Evolutionary conservation across 2,113 vertebrate genomes (phyloP), one percentile per base, ranked within the genome.

Genomic region (Sterrhoptilus dennistouni): DNA sequence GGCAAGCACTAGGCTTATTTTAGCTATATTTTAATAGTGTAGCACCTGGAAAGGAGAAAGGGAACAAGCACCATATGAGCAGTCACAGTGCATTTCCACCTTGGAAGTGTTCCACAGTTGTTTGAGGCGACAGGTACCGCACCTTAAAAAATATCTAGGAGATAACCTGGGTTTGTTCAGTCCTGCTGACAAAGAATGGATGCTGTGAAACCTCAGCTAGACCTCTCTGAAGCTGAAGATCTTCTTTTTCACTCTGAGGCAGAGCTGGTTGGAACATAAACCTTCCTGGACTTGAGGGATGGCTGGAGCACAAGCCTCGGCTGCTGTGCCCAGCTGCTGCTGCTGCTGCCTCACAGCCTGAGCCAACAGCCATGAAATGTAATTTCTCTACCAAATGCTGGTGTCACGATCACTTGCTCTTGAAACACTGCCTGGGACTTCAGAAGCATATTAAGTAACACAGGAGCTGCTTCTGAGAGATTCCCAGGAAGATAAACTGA

Each of bases 341-440:
- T 11, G 3, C 91, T 3, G 27, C 72, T 49, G 78, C 79, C 77
- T 94, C n/a, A 2, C 82, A 91, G 68, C 44, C 83, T 53, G 70
- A 94, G 83, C 91, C 93, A 95, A 93, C 79, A 90, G 71, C 82
- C 91, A 86, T 84, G 76, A 90, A 93, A 95, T 69, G 82, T 64
- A 90, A 94, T 95, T 95, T 83, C 96, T 91, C 72, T 59, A 91
- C 82, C 64, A 88, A 96, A 89, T 8, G 6, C 84, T 95, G 87
- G 88, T 95, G 92, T 95, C 92, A 96, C 19, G 47, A 95, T 94
- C 93, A 42, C 90, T 95, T 95, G 93, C 93, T 95, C 90, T 96
- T 95, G 93, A 93, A 96, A 96, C 92, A 82, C 61, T 95, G 92
- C 91, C 89, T 91, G 89, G 71, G 77, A 93, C 93, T 96, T 93